Evolutionary conservation across 2,113 vertebrate genomes (phyloP), one percentile per base, ranked within the genome.

Genomic region (Desmodus rotundus): DNA sequence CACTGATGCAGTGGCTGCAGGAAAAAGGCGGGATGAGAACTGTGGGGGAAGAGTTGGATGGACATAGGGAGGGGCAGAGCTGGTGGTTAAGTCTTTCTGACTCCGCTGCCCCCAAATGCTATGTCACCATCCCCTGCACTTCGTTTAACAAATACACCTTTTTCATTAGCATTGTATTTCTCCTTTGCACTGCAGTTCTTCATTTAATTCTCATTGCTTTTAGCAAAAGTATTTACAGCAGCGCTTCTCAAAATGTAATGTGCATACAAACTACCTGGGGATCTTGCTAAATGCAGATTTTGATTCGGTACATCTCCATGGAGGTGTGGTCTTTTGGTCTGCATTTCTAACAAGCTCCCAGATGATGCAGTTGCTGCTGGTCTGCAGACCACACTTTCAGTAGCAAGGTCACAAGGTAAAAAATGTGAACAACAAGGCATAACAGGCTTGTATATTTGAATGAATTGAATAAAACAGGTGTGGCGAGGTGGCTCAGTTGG

Each of bases 171-270:
- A 77, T 41, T 81, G 4, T 26, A 26, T 94, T 97, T 96, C 70
- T 80, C 87, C 80, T 96, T 80, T 70, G n/a, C 47, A 13, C 81
- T 82, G 9, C 82, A 78, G 74, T 52, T 96, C 19, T 95, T 54
- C 41, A 45, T 74, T 77, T 92, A 67, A 72, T 87, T 95, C 65
- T 91, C 88, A 68, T 33, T 90, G 54, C 52, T 91, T 84, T 90
- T 78, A 87, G 86, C 86, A 43, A 91, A 82, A 89, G 45, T 45
- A 20, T 87, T 95, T 87, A 85, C 4, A 82, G 72, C 26, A 76
- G 16, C 56, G 28, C 19, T 74, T 85, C 77, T 91, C 26, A 73
- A 72, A 92, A 38, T 50, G 47, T 77, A 91, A 86, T 47, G 31
- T 63, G 70, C 72, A 45, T 58, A 70, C 28, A 70, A 4, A 50